Base-by-base conservation (phyloP, 2,113 vertebrate species). In the Mixornis gularis region DNA sequence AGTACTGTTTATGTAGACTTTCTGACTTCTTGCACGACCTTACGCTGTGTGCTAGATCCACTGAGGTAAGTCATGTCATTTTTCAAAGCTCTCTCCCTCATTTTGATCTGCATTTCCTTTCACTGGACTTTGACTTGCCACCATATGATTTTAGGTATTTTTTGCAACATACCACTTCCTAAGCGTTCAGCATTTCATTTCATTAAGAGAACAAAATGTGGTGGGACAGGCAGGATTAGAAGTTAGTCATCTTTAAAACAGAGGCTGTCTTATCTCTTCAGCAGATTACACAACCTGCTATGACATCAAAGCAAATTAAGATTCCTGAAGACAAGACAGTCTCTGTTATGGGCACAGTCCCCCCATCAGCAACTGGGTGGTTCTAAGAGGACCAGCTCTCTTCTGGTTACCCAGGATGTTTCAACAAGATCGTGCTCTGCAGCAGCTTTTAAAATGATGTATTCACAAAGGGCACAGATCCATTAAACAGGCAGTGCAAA, bases 201-300 rank as follows among this genome's bases (percentile, higher is more conserved):
- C 40, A 85, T 34, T 90, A 66, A 49, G 62, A 74, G 53, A 79
- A 26, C 48, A 83, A 71, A 92, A 87, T 70, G 71, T 32, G 48
- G 48, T 76, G 44, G 71, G 44, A 56, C 11, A 43, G 52, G 56
- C 70, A 87, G 64, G 68, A 95, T 82, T 58, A 93, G 70, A 63
- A 95, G 63, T 29, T 36, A 71, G 73, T 71, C 62, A 95, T 73
- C 68, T 87, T 66, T 66, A 79, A 58, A 52, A 80, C 29, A 76
- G 92, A 63, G 68, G 38, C 83, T 87, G 88, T 43, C 90, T 94
- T 95, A 96, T 82, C 95, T 87, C 80, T 55, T 73, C 68, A 52
- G 89, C 30, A 90, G 88, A 96, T 70, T 93, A 38, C 85, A 95
- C 84, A 96, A 86, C 64, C 72, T 43, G 48, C 46, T 91, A 64